These are phyloP conservation scores for Rotaria sp. DNA, from an alignment of 2,888 invertebrate species.

Conservation along the genomic window DNA sequence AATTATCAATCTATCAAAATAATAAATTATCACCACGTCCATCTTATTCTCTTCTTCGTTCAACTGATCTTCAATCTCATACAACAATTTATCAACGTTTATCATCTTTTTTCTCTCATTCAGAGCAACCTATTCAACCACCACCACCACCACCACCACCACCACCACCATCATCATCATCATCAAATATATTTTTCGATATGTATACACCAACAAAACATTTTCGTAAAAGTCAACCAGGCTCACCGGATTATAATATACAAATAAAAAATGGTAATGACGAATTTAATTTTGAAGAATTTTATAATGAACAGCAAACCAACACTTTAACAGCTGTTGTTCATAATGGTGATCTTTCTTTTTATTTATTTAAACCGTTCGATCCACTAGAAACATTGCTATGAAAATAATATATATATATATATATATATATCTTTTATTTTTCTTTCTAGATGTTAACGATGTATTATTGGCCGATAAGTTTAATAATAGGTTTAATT, in stretches of 20 bases:
- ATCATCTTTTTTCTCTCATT: not conserved
- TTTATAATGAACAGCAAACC: not conserved
- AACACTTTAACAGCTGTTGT: not conserved
- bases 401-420: not conserved
- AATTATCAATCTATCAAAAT: not conserved
- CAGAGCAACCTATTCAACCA: not conserved
- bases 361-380: not conserved
- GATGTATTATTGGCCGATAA: not conserved
- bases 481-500: not conserved
- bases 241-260: not conserved
- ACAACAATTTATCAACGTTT: not conserved
- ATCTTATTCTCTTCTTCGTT: not conserved
- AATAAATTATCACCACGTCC: not conserved
- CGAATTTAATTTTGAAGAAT: not conserved
- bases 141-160: not conserved
- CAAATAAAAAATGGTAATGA: not conserved
- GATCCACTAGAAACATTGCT: not conserved
- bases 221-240: not conserved
- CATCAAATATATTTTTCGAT: not conserved
- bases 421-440: not conserved
- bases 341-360: not conserved
- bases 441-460: not conserved
- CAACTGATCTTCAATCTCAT: not conserved
- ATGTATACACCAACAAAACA: not conserved
- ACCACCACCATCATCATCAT: not conserved